Percentiles rank a stretch among this genome's conserved stretches.
Conservation (phyloP, 2,113 vertebrate species). For the Lamprotornis superbus region DNA sequence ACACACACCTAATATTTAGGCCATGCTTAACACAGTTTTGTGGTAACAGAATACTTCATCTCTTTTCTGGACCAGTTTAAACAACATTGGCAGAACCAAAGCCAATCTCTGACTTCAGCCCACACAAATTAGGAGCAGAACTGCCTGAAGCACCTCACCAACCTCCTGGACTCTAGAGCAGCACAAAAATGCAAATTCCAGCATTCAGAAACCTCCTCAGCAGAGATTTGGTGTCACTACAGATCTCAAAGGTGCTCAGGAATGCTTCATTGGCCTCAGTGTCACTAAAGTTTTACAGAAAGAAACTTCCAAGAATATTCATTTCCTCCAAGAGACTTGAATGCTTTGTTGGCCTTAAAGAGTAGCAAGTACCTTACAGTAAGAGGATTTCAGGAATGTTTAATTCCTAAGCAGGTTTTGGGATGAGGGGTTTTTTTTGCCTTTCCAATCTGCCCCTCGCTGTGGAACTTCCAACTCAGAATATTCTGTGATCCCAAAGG, state of each 20-base stretch:
- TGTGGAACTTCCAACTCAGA: background rate
- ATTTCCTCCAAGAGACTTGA: background rate
- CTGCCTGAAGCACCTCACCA: slow-evolving; percentile 25
- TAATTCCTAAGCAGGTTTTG: slow-evolving; percentile 29
- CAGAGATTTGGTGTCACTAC: background rate
- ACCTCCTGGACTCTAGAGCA: background rate
- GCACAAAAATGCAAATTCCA: background rate
- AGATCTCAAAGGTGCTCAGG: background rate
- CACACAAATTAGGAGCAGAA: background rate
- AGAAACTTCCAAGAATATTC: background rate
- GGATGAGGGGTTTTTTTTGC: background rate
- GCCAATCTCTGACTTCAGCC: background rate
- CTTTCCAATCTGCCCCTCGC: background rate
- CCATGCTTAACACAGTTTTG: slow-evolving; percentile 73
- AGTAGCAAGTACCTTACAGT: slow-evolving; percentile 37
- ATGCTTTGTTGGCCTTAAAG: slow-evolving; percentile 15
- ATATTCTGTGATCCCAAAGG: background rate
- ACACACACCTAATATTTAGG: slow-evolving; percentile 72
- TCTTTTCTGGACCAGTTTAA: slow-evolving; percentile 48
- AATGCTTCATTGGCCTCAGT: slow-evolving; percentile 8
- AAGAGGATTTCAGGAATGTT: slow-evolving; percentile 48
- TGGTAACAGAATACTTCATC: slow-evolving; percentile 55
- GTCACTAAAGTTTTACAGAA: background rate
- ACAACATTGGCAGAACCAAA: background rate
- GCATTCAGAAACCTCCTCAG: background rate